Base-by-base conservation (phyloP, 92 coral and sea anemone genomes). In the Phymanthus crucifer region DNA sequence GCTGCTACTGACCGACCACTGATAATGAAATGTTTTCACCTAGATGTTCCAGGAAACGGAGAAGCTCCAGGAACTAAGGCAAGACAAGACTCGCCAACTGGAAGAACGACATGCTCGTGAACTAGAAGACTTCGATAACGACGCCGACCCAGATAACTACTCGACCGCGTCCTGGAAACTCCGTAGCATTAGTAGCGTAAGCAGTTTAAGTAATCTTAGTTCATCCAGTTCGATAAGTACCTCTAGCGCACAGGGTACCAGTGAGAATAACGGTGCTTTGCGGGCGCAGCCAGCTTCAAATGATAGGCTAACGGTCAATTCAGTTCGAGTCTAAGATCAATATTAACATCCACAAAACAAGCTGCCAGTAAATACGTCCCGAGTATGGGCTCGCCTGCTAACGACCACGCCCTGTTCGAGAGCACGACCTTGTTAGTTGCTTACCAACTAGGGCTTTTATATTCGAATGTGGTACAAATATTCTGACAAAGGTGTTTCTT, bases 21-120 rank as follows among this genome's bases (percentile, higher is more conserved):
- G n/a, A 21, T 54, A 54, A 21, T 54, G 64, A 7, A 1, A 21
- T 21, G 8, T 1, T 74, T 23, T 24, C 11, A 52, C 19, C 17
- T 61, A 93, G 97, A 93, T 93, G 97, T 84, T 90, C 56, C 94
- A 93, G 73, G 97, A 93, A 43, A 85, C 97, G 16, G 91, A 87
- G 35, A 86, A 88, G 34, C 83, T 93, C 19, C 91, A 80, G 67
- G 87, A 83, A 72, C 36, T 90, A 40, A 89, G 97, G 12, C 83
- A 85, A 70, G 86, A 86, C 17, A 91, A 87, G 68, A 89, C 87
- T 38, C 80, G 75, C n/a, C 90, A 82, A 34, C 84, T 93, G 37
- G 84, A 79, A 64, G 88, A 75, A 23, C 82, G 89, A 69, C 97
- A 93, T 70, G 21, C 50, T 11, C 84, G 84, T 48, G 97, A 93